Evolutionary conservation across 2,888 invertebrate genomes (phyloP).

Genomic region (Heliconius aoede): DNA sequence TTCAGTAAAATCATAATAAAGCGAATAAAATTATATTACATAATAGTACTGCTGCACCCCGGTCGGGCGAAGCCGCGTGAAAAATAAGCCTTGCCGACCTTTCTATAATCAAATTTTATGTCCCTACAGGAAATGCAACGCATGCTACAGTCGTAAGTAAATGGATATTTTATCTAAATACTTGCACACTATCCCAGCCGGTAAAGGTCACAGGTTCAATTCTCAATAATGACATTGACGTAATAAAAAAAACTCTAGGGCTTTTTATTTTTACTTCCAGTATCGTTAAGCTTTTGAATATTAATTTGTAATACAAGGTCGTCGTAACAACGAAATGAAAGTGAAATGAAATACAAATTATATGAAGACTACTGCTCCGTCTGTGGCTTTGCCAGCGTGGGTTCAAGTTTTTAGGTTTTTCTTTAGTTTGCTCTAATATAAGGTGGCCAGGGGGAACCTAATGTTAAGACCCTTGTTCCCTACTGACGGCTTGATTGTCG

Average conservation of each 20-base stretch:
- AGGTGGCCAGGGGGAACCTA: too few relatives aligned
- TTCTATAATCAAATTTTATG: not conserved
- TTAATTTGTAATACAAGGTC: constrained; percentile 1
- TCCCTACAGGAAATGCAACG: not conserved
- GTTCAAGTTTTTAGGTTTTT: not conserved
- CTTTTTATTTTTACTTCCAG: constrained; percentile 8
- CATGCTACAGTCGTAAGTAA: not conserved
- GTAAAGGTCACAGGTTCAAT: not conserved
- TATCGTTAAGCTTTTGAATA: constrained; percentile 10
- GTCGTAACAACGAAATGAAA: not conserved
- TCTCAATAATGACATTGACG: constrained; percentile 6
- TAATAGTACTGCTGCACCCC: too few relatives aligned
- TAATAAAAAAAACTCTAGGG: not conserved
- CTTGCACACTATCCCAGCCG: not conserved
- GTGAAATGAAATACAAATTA: not conserved
- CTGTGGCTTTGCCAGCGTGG: not conserved
- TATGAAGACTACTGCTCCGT: not conserved
- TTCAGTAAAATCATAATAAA: too few relatives aligned
- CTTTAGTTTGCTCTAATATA: too few relatives aligned
- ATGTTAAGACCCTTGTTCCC: too few relatives aligned
- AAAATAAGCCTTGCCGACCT: too few relatives aligned
- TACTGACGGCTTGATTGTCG: too few relatives aligned
- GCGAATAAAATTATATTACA: too few relatives aligned
- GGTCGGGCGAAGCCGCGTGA: too few relatives aligned
- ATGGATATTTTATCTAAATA: not conserved